Conservation (phyloP, 2,888 invertebrate genomes). For the Caenorhabditis uteleia region DNA sequence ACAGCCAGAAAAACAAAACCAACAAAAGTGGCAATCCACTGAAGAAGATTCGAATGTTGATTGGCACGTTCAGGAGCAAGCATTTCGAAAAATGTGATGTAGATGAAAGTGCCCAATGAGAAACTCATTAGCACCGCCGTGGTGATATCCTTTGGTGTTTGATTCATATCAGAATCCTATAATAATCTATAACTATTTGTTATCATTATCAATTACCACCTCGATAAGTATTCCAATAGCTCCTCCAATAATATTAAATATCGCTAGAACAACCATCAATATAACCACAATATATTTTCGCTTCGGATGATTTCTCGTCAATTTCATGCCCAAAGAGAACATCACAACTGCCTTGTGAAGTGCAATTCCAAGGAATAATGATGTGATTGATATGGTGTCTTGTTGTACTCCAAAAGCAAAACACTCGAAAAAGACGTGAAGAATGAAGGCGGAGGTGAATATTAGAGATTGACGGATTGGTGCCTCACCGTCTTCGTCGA, state of each 20-base stretch:
- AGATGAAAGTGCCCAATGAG: conserved; percentile 61
- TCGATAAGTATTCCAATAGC: conserved; percentile 58
- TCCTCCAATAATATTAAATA: conserved; percentile 52
- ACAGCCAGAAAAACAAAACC: conserved; percentile 54
- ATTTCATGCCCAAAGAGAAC: conserved; percentile 48
- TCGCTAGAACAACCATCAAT: conserved; percentile 44
- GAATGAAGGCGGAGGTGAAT: conserved; percentile 55
- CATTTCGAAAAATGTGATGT: conserved; percentile 63
- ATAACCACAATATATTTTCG: conserved; percentile 42
- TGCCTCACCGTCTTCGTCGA: conserved; percentile 30
- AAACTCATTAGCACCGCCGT: conserved; percentile 53
- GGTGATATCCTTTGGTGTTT: conserved; percentile 47
- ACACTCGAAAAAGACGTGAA: conserved; percentile 60
- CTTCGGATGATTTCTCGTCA: conserved; percentile 41
- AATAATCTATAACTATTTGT: conserved; percentile 2
- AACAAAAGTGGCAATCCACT: conserved; percentile 50
- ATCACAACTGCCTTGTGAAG: conserved; percentile 58
- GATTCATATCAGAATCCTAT: conserved; percentile 47
- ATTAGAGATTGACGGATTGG: conserved; percentile 37
- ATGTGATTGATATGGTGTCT: conserved; percentile 40
- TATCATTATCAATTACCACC: too few relatives aligned
- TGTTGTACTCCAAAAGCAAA: conserved; percentile 62
- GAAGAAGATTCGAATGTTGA: conserved; percentile 52
- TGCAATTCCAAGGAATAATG: conserved; percentile 60
- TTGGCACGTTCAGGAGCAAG: conserved; percentile 58